Conservation (phyloP, 1,140 invertebrate genomes). For the Lineus longissimus region DNA sequence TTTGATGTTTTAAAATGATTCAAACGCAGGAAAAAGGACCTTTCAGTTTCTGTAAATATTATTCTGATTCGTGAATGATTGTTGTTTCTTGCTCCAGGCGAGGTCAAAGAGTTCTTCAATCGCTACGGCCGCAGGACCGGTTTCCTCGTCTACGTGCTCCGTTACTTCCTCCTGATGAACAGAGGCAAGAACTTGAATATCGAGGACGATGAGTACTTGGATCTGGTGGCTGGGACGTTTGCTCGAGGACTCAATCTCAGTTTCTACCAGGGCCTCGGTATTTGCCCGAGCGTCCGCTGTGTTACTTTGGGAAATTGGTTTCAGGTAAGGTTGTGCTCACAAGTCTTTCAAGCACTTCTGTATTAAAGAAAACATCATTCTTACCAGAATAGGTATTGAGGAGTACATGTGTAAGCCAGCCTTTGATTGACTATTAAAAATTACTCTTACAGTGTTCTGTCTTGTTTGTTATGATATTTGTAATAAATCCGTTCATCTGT, state of each 20-base stretch:
- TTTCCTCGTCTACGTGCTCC: constrained; percentile 38
- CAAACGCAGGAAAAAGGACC: too few species aligned
- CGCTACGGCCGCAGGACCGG: constrained; percentile 41
- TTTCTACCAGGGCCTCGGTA: constrained; percentile 23
- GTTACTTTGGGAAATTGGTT: constrained; percentile 43
- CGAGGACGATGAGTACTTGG: constrained; percentile 39
- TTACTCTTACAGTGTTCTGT: too few species aligned
- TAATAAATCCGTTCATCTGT: background rate
- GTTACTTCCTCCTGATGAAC: constrained; percentile 46
- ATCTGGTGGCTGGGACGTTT: constrained; percentile 28
- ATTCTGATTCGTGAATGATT: too few species aligned
- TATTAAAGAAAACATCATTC: too few species aligned
- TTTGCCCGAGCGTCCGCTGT: constrained; percentile 36
- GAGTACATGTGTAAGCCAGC: too few species aligned
- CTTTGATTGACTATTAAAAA: too few species aligned
- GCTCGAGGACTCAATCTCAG: constrained; percentile 15
- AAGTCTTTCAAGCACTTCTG: too few species aligned
- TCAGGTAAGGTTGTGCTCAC: constrained; percentile 23
- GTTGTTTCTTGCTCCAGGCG: background rate
- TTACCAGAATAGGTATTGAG: too few species aligned
- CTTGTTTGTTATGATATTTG: too few species aligned
- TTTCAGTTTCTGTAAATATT: too few species aligned
- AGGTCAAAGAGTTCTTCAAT: constrained; percentile 31
- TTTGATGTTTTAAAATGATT: too few species aligned
- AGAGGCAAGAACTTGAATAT: constrained; percentile 38